Base-by-base conservation (phyloP, 2,113 vertebrate genomes). In the Aix galericulata region DNA sequence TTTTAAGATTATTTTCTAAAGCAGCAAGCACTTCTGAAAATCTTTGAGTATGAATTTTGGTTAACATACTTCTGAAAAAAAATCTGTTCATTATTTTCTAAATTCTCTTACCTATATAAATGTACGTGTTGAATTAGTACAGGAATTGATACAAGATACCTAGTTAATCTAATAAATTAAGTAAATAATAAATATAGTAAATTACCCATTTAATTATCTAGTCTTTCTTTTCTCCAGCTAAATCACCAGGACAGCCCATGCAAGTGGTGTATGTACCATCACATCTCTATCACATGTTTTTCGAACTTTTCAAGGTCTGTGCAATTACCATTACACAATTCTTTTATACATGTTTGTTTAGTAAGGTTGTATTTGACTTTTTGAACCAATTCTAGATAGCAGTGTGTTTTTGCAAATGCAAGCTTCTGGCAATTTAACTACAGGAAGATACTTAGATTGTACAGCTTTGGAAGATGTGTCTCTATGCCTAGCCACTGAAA, bases 281-380 rank as follows among this genome's bases (percentile, higher is more conserved):
- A 32, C 99, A 99, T 97, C 98, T 99, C 91, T 99, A 99, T 97
- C 99, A 99, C 96, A 99, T 99, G 99, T 98, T 99, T 95, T 99
- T 99, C 96, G 99, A 99, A 97, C 99, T 99, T 94, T 99, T 99
- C 97, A 99, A 99, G 99, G 99, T 99, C 97, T 95, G 98, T 98
- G 81, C 78, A 86, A 79, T 91, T 85, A 93, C 52, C 66, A 76
- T 96, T 94, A 85, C 29, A 58, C 88, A 88, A 89, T 91, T 87
- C 78, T 94, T 97, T 72, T 71, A 74, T 83, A 66, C 22, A n/a
- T 76, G n/a, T 75, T 83, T 52, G 34, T 93, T 95, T 83, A 84
- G 29, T 68, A 58, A 88, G n/a, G 42, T 22, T 80, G n/a, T 48
- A 60, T 77, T 87, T 86, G 72, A 72, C 78, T 88, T 90, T 69